Evolutionary conservation across 2,888 invertebrate species (phyloP).

Genomic region (Drepanosiphum platanoidis): DNA sequence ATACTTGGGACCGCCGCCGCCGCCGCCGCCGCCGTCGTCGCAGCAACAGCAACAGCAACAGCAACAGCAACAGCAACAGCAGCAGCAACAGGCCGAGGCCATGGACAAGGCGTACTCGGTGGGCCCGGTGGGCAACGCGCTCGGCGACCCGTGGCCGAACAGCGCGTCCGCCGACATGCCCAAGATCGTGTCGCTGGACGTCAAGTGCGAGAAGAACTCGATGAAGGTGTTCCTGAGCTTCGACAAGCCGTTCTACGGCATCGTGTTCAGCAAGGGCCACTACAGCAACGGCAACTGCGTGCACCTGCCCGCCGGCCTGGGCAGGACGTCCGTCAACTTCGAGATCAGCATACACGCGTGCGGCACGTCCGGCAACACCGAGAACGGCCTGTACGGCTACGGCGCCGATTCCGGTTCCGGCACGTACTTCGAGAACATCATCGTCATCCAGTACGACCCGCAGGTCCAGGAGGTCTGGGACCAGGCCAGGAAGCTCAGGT

Average conservation of each 20-base stretch:
- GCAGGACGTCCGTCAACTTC: constrained; percentile 86
- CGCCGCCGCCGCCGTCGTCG: constrained; percentile 76
- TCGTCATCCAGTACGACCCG: constrained; percentile 92
- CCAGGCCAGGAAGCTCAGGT: constrained; percentile 88
- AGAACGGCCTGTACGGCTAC: constrained; percentile 87
- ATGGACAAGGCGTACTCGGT: constrained; percentile 69
- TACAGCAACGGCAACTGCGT: constrained; percentile 93
- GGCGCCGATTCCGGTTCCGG: constrained; percentile 90
- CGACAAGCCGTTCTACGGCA: constrained; percentile 94
- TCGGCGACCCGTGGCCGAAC: constrained; percentile 83
- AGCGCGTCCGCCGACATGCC: constrained; percentile 87
- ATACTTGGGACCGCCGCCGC: constrained; percentile 68
- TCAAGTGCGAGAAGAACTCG: constrained; percentile 91
- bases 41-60: constrained; percentile 68
- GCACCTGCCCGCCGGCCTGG: constrained; percentile 87
- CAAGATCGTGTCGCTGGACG: constrained; percentile 89
- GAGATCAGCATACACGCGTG: constrained; percentile 92
- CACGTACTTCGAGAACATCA: constrained; percentile 92
- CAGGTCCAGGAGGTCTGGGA: constrained; percentile 95
- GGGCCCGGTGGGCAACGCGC: constrained; percentile 63
- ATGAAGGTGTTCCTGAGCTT: constrained; percentile 96
- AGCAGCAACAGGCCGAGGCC: constrained; percentile 71
- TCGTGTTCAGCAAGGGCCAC: constrained; percentile 93
- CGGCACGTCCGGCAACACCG: constrained; percentile 91
- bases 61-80: constrained; percentile 67